Percentiles rank a stretch among this genome's conserved stretches.
Conservation (phyloP, 2,888 invertebrate species). For the Acleris laterana region DNA sequence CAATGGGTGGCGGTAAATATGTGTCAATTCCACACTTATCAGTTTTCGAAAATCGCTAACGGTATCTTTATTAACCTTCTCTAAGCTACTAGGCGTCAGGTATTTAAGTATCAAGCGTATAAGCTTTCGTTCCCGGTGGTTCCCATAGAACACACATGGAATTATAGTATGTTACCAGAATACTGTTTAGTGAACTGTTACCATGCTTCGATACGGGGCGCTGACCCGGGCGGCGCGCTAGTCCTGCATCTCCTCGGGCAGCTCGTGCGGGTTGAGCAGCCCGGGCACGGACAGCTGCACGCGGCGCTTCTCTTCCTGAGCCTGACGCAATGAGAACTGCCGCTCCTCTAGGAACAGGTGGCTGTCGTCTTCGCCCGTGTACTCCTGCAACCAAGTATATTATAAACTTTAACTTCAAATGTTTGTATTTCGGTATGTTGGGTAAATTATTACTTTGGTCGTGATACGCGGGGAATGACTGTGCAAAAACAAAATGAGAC, state of each 20-base stretch:
- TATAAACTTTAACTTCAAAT: no score
- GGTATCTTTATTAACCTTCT: no score
- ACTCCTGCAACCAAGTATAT: conserved; percentile 88
- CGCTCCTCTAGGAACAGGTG: conserved; percentile 99
- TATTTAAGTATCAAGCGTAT: no score
- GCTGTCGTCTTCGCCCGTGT: conserved; percentile 98
- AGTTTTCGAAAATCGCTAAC: no score
- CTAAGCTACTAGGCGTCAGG: no score
- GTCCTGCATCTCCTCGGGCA: conserved; percentile 98
- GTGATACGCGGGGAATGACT: no score
- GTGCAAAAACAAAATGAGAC: no score
- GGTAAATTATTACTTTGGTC: no score
- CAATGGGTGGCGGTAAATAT: no score
- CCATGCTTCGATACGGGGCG: conserved; percentile 38
- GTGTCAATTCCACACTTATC: no score
- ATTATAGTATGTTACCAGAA: conserved; percentile 7
- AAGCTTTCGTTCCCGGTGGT: no score
- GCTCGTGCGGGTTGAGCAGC: conserved; percentile 97
- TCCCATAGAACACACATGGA: not conserved
- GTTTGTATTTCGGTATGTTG: no score
- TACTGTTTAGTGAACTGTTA: conserved; percentile 52
- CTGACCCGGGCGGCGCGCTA: conserved; percentile 52
- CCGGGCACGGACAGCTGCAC: conserved; percentile 98
- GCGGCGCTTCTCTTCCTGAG: conserved; percentile 96
- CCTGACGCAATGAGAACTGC: conserved; percentile 93